Evolutionary conservation across 1,140 invertebrate species (phyloP).

Genomic region (Andrena cerasifolii): DNA sequence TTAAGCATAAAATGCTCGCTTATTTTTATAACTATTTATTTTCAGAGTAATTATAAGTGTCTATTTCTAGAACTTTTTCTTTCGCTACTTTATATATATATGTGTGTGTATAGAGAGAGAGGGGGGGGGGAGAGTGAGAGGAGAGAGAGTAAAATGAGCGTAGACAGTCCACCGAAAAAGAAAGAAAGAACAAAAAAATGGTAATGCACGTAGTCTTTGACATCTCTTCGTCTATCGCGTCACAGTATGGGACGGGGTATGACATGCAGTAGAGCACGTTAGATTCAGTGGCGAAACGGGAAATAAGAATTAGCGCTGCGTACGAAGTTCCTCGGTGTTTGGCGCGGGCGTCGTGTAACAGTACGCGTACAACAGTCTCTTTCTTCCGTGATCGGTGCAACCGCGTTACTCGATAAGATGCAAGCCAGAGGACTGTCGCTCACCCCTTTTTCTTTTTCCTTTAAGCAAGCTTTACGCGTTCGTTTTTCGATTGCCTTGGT

Average conservation of each 20-base stretch:
- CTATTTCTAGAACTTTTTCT: slow-evolving; percentile 58
- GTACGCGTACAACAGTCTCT: slow-evolving; percentile 5
- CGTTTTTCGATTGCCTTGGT: not conserved
- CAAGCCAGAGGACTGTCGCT: not conserved
- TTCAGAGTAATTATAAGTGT: slow-evolving; percentile 73
- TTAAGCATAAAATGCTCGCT: slow-evolving; percentile 79
- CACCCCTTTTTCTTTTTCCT: not conserved
- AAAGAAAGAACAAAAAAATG: too few relatives aligned
- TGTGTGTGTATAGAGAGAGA: too few relatives aligned
- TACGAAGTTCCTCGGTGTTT: slow-evolving; percentile 28
- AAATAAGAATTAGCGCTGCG: slow-evolving; percentile 10
- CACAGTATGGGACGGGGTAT: slow-evolving; percentile 13
- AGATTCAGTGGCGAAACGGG: not conserved
- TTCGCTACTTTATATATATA: slow-evolving; percentile 54
- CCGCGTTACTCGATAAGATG: not conserved
- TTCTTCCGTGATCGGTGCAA: slow-evolving; percentile 10
- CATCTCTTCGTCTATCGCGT: slow-evolving; percentile 13
- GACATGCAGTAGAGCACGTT: not conserved
- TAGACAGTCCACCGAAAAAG: slow-evolving; percentile 33
- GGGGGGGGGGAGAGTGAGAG: too few relatives aligned
- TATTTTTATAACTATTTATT: slow-evolving; percentile 83
- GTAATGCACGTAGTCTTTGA: slow-evolving; percentile 26
- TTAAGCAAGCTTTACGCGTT: not conserved
- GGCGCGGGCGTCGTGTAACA: slow-evolving; percentile 5
- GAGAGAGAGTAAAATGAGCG: slow-evolving; percentile 17